These are phyloP conservation scores for Tichodroma muraria DNA, from an alignment of 2,113 vertebrate genomes.

Conservation along the genomic window DNA sequence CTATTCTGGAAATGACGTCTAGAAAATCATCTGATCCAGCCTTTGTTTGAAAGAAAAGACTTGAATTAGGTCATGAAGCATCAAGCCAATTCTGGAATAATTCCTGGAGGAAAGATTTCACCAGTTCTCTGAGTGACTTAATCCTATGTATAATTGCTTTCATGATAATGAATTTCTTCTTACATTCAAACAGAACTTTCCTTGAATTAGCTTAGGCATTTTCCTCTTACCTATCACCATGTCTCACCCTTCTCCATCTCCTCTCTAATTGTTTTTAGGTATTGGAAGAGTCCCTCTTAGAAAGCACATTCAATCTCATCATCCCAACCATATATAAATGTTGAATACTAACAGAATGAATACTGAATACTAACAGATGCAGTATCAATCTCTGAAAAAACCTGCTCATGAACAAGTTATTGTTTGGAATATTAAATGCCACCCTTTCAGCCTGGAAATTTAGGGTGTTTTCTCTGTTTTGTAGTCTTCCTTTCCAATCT, in stretches of 20 bases:
- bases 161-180: neutral
- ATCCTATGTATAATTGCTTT: neutral
- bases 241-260: neutral
- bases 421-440: neutral
- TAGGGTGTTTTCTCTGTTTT: neutral
- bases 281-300: neutral
- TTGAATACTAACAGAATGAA: no score
- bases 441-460: neutral
- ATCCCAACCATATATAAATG: rapidly evolving
- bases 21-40: neutral
- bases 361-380: neutral
- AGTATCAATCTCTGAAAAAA: neutral
- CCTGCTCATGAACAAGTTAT: neutral
- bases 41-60: neutral
- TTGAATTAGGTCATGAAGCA: neutral
- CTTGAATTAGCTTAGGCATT: neutral
- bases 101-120: neutral
- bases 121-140: neutral
- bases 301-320: neutral
- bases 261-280: neutral
- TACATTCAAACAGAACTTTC: neutral
- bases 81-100: neutral
- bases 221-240: neutral
- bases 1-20: neutral
- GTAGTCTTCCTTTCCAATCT: neutral